Conservation (phyloP, 2,888 invertebrate genomes). For the Ptychoptera contaminata region DNA sequence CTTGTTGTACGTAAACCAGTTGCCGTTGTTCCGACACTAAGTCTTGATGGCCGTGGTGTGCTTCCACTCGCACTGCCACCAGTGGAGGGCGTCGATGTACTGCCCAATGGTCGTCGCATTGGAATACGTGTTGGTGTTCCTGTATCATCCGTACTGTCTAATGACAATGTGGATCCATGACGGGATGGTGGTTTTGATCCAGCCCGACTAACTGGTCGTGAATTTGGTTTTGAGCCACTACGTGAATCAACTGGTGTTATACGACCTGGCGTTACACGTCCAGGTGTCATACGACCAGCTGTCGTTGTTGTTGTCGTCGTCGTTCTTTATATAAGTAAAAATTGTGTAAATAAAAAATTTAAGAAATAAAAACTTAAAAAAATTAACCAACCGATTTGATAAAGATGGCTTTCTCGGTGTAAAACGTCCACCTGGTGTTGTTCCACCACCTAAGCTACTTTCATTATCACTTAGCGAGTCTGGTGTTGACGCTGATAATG, state of each 20-base stretch:
- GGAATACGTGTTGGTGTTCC: conserved; percentile 73
- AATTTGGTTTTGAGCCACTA: conserved; percentile 63
- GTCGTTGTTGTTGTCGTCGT: conserved; percentile 24
- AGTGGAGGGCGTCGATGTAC: conserved; percentile 37
- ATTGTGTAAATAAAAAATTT: conserved; percentile 1
- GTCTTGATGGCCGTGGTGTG: conserved; percentile 36
- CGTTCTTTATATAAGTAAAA: conserved; percentile 17
- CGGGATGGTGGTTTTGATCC: conserved; percentile 87
- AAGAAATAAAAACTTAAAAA: neutral
- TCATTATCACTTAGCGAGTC: conserved; percentile 82
- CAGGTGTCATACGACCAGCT: conserved; percentile 23
- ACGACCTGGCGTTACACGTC: conserved; percentile 14
- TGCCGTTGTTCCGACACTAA: conserved; percentile 41
- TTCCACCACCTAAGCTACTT: conserved; percentile 42
- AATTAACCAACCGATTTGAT: conserved; percentile 4
- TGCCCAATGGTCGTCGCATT: conserved; percentile 44
- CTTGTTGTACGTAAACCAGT: conserved; percentile 44
- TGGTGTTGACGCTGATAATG: conserved; percentile 72
- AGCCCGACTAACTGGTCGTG: conserved; percentile 68
- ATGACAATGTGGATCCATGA: conserved; percentile 80
- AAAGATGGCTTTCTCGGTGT: conserved; percentile 30
- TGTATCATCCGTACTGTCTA: conserved; percentile 82
- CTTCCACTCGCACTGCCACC: conserved; percentile 36
- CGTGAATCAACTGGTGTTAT: conserved; percentile 62
- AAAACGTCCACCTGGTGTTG: conserved; percentile 40